Base-by-base conservation (phyloP, 2,888 invertebrate genomes). In the Gonocerus acuteangulatus region DNA sequence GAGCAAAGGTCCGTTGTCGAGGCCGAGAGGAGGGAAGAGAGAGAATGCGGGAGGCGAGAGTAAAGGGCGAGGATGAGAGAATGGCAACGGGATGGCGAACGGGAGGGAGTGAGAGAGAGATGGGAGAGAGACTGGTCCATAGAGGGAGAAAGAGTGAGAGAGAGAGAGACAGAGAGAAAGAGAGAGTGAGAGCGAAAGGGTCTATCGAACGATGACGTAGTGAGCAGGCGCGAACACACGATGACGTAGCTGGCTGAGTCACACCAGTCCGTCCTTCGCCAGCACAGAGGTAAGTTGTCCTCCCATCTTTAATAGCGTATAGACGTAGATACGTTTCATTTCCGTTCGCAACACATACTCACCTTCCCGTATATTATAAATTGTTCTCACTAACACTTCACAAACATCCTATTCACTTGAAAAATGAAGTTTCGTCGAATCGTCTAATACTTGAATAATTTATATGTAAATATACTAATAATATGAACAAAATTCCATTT, bases 151-250 rank as follows among this genome's bases (percentile, higher is more conserved):
- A 27, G 27, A 27, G 27, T 6, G 27, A 27, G 27, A 27, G 27
- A 27, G 27, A 27, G 27, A 27, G 27, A 27, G 27, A 27, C 4
- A 27, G 27, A 27, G 27, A 27, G 44, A 27, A 39, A 39, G 58
- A 47, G 58, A 42, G 62, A 48, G 49, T 19, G 58, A 39, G 49
- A 49, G 62, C 48, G 60, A 18, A 58, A 59, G 49, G 51, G 49
- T 19, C 27, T 49, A 49, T 49, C 57, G 21, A 57, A 58, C 32
- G 27, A 54, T 23, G 57, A 42, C 47, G 54, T 54, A 18, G 49
- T 2, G 19, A 32, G 48, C 59, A 57, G 61, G 62, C 45, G 64
- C 47, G 39, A 49, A 42, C 1, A n/a, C 27, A 2, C 27, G 61
- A 42, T 54, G 54, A 54, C 54, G 54, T 54, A 39, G 54, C 1